Evolutionary conservation across 2,888 invertebrate species (phyloP).

Genomic region (Trichopoda pennipes): DNA sequence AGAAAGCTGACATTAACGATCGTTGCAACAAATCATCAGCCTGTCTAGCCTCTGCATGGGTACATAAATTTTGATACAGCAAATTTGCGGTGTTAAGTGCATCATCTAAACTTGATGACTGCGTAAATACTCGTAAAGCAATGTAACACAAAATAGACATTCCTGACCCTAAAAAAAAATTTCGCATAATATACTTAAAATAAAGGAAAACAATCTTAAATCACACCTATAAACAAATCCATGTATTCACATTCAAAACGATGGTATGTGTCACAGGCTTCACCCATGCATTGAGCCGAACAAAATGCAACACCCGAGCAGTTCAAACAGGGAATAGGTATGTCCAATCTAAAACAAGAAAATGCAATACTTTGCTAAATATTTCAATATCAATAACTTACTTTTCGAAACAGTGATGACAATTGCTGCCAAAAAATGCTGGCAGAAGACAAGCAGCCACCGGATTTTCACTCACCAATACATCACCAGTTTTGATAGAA

Average conservation of each 20-base stretch:
- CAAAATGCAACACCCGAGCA: constrained; percentile 91
- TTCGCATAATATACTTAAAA: background rate
- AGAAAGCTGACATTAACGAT: constrained; percentile 88
- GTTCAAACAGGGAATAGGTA: constrained; percentile 87
- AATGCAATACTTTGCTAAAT: background rate
- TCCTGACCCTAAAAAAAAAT: constrained; percentile 84
- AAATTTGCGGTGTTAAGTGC: constrained; percentile 79
- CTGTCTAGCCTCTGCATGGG: constrained; percentile 84
- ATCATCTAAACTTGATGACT: constrained; percentile 81
- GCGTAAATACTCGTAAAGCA: constrained; percentile 89
- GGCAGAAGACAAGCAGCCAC: constrained; percentile 88
- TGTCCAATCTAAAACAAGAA: constrained; percentile 82
- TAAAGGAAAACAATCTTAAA: background rate
- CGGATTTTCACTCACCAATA: constrained; percentile 87
- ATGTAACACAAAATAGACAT: constrained; percentile 90
- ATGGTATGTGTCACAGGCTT: constrained; percentile 86
- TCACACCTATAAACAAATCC: constrained; percentile 88
- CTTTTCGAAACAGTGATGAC: constrained; percentile 90
- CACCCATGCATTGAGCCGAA: constrained; percentile 84
- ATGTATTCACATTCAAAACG: constrained; percentile 88
- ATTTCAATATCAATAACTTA: constrained; percentile 73
- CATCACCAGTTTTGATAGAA: constrained; percentile 85
- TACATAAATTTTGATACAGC: constrained; percentile 85
- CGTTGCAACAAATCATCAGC: constrained; percentile 88
- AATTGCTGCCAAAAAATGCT: constrained; percentile 89